These are phyloP conservation scores for Neoniphon sammara DNA, from an alignment of 2,797 vertebrate species.

Conservation along the genomic window DNA sequence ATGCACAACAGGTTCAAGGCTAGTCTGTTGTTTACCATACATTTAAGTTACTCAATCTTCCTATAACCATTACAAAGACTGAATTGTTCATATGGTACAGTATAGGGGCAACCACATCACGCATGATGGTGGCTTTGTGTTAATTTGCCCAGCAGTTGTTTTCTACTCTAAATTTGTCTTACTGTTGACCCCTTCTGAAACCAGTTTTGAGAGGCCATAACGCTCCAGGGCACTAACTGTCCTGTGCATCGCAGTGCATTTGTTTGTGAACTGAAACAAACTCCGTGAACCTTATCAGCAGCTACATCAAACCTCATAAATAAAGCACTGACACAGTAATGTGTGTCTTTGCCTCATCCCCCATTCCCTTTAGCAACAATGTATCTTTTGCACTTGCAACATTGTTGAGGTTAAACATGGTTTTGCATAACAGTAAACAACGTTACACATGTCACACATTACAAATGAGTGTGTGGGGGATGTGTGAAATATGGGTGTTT, in stretches of 20 bases:
- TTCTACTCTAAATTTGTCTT: background rate
- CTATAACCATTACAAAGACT: conserved; percentile 23
- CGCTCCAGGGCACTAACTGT: conserved; percentile 9
- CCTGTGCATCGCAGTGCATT: background rate
- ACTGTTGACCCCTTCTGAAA: background rate
- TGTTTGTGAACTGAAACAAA: conserved; percentile 22
- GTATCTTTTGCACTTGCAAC: conserved; percentile 31
- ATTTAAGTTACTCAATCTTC: background rate
- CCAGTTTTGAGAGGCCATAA: conserved; percentile 13
- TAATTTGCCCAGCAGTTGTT: background rate
- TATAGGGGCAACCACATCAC: background rate
- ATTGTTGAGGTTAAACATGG: conserved; percentile 6
- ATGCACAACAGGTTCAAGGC: conserved; percentile 28
- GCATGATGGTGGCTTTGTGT: conserved; percentile 26
- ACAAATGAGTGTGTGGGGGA: too few relatives aligned
- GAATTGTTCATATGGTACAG: conserved; percentile 3
- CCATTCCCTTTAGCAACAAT: conserved; percentile 1
- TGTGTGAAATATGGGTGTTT: background rate
- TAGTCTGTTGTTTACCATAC: conserved; percentile 33
- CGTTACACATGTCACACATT: background rate
- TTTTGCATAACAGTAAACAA: conserved; percentile 22
- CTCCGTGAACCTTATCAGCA: conserved; percentile 31
- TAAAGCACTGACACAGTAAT: conserved; percentile 43
- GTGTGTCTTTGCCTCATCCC: conserved; percentile 25
- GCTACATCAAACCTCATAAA: conserved; percentile 29